These are phyloP conservation scores for Lophius americanus DNA, from an alignment of 2,797 vertebrate genomes.

Conservation along the genomic window DNA sequence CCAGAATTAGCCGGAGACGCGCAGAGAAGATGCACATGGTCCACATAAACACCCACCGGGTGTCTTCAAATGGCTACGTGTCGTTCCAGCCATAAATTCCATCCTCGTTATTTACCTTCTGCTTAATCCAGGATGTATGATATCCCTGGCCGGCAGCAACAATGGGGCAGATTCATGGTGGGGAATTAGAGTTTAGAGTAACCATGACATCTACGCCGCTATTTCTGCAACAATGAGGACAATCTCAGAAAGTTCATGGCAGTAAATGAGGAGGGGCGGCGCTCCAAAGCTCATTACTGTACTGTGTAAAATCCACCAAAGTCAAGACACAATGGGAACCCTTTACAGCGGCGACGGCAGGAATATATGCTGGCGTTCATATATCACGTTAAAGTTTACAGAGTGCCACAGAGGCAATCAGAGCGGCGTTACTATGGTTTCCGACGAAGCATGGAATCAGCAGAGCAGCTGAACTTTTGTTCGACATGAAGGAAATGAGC, in stretches of 20 bases:
- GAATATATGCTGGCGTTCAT: slow-evolving; percentile 15
- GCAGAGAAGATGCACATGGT: slow-evolving; percentile 19
- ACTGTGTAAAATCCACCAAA: slow-evolving; percentile 22
- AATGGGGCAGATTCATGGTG: slow-evolving; percentile 27
- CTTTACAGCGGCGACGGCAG: slow-evolving; percentile 8
- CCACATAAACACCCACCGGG: slow-evolving; percentile 36
- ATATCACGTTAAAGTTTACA: slow-evolving; percentile 36
- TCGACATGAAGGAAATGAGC: neutral
- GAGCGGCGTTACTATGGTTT: slow-evolving; percentile 36
- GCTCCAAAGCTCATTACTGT: slow-evolving; percentile 25
- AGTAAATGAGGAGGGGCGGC: slow-evolving; percentile 12
- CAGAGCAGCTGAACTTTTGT: slow-evolving; percentile 26
- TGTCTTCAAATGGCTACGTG: slow-evolving; percentile 43
- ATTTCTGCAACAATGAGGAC: slow-evolving; percentile 51
- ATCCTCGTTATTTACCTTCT: slow-evolving; percentile 38
- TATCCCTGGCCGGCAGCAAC: slow-evolving; percentile 20
- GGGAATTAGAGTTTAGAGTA: slow-evolving; percentile 34
- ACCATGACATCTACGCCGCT: slow-evolving; percentile 46
- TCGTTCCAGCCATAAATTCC: slow-evolving; percentile 53
- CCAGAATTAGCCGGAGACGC: slow-evolving; percentile 10
- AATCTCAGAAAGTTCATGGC: slow-evolving; percentile 40
- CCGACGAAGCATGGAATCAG: slow-evolving; percentile 14
- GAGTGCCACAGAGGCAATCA: slow-evolving; percentile 22
- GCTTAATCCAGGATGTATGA: slow-evolving; percentile 38
- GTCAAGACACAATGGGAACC: slow-evolving; percentile 13